Evolutionary conservation across 2,888 invertebrate species (phyloP), one percentile per base, ranked within the genome.

Genomic region (Miltochrista miniata): DNA sequence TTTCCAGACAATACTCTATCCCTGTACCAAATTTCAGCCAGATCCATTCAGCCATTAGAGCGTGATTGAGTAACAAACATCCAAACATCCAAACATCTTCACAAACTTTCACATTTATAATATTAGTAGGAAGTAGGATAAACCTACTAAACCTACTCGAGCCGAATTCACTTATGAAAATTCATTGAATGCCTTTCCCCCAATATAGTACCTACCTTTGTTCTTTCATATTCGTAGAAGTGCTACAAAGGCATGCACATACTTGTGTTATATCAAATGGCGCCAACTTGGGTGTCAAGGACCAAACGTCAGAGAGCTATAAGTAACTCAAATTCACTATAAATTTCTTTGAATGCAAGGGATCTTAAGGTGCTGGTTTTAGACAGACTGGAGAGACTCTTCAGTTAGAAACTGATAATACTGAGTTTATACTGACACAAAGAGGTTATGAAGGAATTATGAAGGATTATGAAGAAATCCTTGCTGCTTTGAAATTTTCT

Each of bases 211-310:
- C 9, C 48, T 18, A 54, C 37, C 57, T 59, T 49, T 30, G 11
- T 37, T 34, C 15, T 44, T 40, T 31, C 9, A 54, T 47, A 57
- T 36, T 37, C 49, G 37, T 43, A 18, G 4, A 41, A 35, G 36
- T 35, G n/a, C 12, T 34, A 8, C 30, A 39, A 29, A 38, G 33
- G 33, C 7, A 8, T 40, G 14, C 2, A 40, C 34, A 13, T 24
- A 24, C 18, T 24, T 50, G 12, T 30, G 9, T 13, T 13, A 29
- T 30, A 54, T 59, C 55, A 36, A 34, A 44, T 59, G 73, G 68
- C 72, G 72, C 71, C 72, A 43, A 51, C 30, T 69, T 73, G 62
- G 72, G 72, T 59, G 73, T 64, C 46, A 45, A 49, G 34, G 37
- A 36, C 78, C 71, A 72, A 40, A 52, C 33, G 53, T 56, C 41